Evolutionary conservation across 2,888 invertebrate genomes (phyloP).

Genomic region (Tinea semifulvella): DNA sequence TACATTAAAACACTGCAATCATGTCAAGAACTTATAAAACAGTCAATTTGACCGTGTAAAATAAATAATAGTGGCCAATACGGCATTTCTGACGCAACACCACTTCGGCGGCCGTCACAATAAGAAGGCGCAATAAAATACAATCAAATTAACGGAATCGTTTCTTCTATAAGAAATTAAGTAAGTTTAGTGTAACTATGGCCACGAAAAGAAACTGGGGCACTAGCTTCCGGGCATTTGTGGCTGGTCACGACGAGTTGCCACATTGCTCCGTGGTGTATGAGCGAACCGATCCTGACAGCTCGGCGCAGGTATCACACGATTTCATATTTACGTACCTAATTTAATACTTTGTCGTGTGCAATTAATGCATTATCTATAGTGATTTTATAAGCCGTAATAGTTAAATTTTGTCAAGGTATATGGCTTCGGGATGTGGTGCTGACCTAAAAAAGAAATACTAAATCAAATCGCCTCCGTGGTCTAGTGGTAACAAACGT

Average conservation of each 20-base stretch:
- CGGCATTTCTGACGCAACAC: constrained; percentile 19
- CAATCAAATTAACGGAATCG: constrained; percentile 15
- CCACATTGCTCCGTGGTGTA: constrained; percentile 27
- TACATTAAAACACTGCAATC: constrained; percentile 25
- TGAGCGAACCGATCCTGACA: constrained; percentile 9
- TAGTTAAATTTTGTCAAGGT: too few relatives aligned
- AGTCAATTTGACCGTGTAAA: constrained; percentile 25
- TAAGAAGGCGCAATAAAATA: constrained; percentile 11
- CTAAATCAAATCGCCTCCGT: too few relatives aligned
- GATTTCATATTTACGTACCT: constrained; percentile 2
- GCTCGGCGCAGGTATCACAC: constrained; percentile 6
- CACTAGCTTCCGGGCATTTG: constrained; percentile 55
- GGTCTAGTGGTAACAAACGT: too few relatives aligned
- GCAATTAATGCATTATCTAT: not conserved
- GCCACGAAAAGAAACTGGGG: constrained; percentile 41
- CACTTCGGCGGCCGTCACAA: constrained; percentile 15
- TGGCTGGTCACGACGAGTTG: constrained; percentile 48
- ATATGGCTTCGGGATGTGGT: too few relatives aligned
- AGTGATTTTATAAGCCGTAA: too few relatives aligned
- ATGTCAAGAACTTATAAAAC: constrained; percentile 33
- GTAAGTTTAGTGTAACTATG: constrained; percentile 22
- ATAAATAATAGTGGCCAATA: constrained; percentile 17
- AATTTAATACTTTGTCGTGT: constrained; percentile 4
- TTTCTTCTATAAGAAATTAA: constrained; percentile 18
- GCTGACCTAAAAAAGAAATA: too few relatives aligned